phyloP scores from a whole-genome alignment of 2,113 vertebrate species.

The Amazona vittata region DNA sequence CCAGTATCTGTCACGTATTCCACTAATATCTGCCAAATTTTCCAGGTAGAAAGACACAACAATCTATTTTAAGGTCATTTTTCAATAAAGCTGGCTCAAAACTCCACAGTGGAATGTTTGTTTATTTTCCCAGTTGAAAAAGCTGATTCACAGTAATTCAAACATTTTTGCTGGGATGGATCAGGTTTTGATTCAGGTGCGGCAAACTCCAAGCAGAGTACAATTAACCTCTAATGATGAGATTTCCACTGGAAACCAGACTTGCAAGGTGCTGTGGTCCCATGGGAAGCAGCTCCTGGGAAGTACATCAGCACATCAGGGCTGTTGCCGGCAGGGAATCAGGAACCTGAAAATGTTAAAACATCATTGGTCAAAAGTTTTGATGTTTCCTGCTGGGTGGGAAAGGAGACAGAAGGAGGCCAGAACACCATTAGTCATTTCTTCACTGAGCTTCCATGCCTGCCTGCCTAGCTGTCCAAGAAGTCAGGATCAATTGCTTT shows the following conservation, averaged over 20 bases:
- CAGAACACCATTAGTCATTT: neutral
- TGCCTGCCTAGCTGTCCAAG: neutral
- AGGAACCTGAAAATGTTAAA: neutral
- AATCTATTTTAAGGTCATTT: constrained; percentile 42
- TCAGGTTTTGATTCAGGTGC: constrained; percentile 12
- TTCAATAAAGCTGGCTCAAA: constrained; percentile 31
- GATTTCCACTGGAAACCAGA: neutral
- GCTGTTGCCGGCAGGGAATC: neutral
- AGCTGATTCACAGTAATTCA: constrained; percentile 27
- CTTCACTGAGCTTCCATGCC: neutral
- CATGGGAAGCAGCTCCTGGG: neutral
- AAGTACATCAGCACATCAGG: neutral
- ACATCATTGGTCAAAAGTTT: neutral
- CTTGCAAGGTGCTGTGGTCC: neutral
- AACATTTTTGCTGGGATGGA: constrained; percentile 23
- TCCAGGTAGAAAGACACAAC: constrained; percentile 66
- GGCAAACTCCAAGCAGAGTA: neutral
- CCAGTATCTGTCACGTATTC: constrained; percentile 28
- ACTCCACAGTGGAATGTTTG: neutral
- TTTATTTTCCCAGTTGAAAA: constrained; percentile 33
- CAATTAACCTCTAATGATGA: neutral
- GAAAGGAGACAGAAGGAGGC: neutral
- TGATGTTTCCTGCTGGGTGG: neutral
- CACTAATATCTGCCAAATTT: constrained; percentile 52
- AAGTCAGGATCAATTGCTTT: neutral